Percentiles rank a stretch among this genome's conserved stretches.
Evolutionary conservation across 2,888 invertebrate genomes (phyloP).

Genomic region (Poecilobothrus nobilitatus): DNA sequence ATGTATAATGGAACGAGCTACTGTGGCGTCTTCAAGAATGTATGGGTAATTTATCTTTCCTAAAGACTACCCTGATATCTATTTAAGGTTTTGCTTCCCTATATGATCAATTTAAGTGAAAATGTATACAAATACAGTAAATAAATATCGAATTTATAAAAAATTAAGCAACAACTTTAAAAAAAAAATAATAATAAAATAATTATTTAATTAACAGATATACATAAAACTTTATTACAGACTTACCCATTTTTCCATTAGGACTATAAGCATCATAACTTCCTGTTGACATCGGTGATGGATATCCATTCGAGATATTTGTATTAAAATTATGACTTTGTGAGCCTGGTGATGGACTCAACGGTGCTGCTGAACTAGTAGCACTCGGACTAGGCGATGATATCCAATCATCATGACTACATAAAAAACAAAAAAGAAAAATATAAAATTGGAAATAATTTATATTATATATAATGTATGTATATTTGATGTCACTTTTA

Average conservation of each 20-base stretch:
- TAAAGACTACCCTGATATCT: too few species aligned
- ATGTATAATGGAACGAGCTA: too few species aligned
- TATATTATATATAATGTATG: not conserved
- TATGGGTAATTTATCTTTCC: too few species aligned
- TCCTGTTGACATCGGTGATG: conserved; percentile 76
- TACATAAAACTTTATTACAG: conserved; percentile 1
- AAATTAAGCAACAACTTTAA: too few species aligned
- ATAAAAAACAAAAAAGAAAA: conserved; percentile 13
- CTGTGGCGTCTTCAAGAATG: too few species aligned
- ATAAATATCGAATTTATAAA: too few species aligned
- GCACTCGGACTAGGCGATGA: conserved; percentile 53
- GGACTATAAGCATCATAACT: conserved; percentile 88
- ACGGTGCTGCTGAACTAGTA: conserved; percentile 51
- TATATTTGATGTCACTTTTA: too few species aligned
- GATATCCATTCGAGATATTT: conserved; percentile 60
- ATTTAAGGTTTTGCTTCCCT: too few species aligned
- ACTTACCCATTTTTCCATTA: conserved; percentile 80
- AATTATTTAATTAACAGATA: too few species aligned
- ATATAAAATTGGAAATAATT: not conserved
- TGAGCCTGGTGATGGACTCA: conserved; percentile 61
- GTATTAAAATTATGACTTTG: conserved; percentile 43
- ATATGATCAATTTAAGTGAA: too few species aligned
- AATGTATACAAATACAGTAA: too few species aligned
- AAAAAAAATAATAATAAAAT: too few species aligned
- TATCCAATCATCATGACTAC: conserved; percentile 53